phyloP scores from a whole-genome alignment of 2,888 invertebrate species.

The Pandemis corylana region DNA sequence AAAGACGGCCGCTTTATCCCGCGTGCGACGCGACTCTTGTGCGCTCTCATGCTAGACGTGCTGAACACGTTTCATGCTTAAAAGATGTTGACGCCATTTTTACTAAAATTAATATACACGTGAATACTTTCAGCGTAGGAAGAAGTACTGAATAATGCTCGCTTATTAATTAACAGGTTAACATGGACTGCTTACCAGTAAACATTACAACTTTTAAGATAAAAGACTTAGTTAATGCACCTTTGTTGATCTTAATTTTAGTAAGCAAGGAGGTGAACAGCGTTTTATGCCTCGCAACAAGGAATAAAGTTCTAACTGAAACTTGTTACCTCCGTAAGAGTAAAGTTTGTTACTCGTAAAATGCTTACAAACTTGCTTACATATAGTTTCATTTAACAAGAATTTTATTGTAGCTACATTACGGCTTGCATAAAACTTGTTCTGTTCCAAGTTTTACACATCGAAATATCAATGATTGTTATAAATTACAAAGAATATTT shows the following conservation, averaged over 20 bases:
- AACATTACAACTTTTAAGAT: not conserved
- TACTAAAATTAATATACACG: too few species aligned
- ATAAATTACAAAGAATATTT: not conserved
- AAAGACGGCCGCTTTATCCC: too few species aligned
- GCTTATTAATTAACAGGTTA: not conserved
- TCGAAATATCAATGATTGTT: not conserved
- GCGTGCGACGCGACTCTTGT: too few species aligned
- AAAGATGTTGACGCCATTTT: too few species aligned
- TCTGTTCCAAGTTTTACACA: not conserved
- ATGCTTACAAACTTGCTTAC: conserved; percentile 37
- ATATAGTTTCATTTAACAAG: conserved; percentile 18
- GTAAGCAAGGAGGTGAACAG: conserved; percentile 19
- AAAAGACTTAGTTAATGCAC: not conserved
- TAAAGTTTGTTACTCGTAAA: conserved; percentile 33
- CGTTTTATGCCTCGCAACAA: conserved; percentile 22
- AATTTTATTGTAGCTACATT: conserved; percentile 11
- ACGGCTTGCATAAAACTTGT: not conserved
- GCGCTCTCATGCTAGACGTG: too few species aligned
- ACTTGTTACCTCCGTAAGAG: conserved; percentile 26
- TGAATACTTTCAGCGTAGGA: too few species aligned
- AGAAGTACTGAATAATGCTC: not conserved
- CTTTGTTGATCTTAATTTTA: conserved; percentile 7
- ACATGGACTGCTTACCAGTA: not conserved
- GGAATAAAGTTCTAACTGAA: conserved; percentile 27
- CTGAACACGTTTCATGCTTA: not conserved